phyloP scores from a whole-genome alignment of 2,888 invertebrate species.

The Synanthedon andrenaeformis region DNA sequence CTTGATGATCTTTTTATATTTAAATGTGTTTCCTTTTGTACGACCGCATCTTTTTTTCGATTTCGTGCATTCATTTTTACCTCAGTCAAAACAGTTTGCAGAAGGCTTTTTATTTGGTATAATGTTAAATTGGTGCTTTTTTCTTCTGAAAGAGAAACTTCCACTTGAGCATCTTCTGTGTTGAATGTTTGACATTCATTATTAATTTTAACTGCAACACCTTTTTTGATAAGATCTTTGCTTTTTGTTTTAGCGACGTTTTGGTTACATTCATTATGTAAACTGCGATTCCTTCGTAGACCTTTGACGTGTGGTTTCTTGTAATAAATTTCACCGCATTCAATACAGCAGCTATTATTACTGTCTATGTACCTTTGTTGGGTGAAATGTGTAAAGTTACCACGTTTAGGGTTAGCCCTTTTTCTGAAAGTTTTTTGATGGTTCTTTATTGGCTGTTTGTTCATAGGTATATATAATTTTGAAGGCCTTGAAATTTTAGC shows the following conservation, averaged over 20 bases:
- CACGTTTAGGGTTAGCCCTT: background rate
- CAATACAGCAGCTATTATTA: conserved; percentile 28
- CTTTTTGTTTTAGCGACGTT: background rate
- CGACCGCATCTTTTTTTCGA: conserved; percentile 35
- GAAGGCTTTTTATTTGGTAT: conserved; percentile 48
- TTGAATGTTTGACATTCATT: conserved; percentile 30
- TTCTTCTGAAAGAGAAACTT: conserved; percentile 10
- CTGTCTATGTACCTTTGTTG: conserved; percentile 10
- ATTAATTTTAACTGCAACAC: conserved; percentile 20
- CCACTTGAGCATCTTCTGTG: conserved; percentile 16
- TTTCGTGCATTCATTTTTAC: conserved; percentile 39
- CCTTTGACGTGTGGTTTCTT: conserved; percentile 9
- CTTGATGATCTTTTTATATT: conserved; percentile 30
- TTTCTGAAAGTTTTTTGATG: background rate
- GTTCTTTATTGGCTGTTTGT: background rate
- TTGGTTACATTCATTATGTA: background rate
- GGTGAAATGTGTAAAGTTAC: background rate
- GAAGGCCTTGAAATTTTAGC: background rate
- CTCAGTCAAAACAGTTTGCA: conserved; percentile 47
- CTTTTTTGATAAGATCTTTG: conserved; percentile 12
- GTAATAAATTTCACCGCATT: conserved; percentile 25
- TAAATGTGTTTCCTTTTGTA: conserved; percentile 36
- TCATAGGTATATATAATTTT: background rate
- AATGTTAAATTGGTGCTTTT: conserved; percentile 42
- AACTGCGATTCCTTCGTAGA: conserved; percentile 2